phyloP scores from a whole-genome alignment of 2,113 vertebrate species.

The Hydrolagus affinis region DNA sequence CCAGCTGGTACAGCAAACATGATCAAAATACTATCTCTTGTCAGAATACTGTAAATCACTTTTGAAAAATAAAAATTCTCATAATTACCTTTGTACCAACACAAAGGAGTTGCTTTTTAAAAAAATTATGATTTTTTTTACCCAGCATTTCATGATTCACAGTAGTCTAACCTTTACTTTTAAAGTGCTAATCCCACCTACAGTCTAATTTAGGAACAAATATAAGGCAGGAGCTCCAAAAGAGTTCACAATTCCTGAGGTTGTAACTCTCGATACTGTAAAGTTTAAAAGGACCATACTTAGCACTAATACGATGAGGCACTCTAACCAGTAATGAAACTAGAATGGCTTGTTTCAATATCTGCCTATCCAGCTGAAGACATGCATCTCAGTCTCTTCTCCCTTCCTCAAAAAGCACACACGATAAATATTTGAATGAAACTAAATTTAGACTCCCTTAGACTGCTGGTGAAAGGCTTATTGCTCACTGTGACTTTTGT shows the following conservation, averaged over 20 bases:
- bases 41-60: conserved; percentile 23
- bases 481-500: conserved; percentile 36
- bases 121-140: conserved; percentile 7
- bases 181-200: conserved; percentile 22
- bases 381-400: background rate
- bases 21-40: background rate
- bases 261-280: background rate
- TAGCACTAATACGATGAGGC: background rate
- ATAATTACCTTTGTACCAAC: background rate
- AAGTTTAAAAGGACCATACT: background rate
- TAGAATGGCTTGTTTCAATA: background rate
- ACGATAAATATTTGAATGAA: conserved; percentile 31
- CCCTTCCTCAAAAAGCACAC: background rate
- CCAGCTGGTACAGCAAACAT: background rate
- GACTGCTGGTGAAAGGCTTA: conserved; percentile 62
- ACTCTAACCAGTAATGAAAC: background rate
- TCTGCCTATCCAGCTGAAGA: conserved; percentile 1
- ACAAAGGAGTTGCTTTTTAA: conserved; percentile 11
- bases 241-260: background rate
- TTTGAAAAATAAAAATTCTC: conserved; percentile 1
- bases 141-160: conserved; percentile 23
- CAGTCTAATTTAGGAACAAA: background rate
- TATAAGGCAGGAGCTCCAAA: background rate
- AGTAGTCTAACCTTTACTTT: conserved; percentile 12
- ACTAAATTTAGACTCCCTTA: conserved; percentile 45